Base-by-base conservation (phyloP, 2,113 vertebrate species). In the Ammodytes dubius region DNA sequence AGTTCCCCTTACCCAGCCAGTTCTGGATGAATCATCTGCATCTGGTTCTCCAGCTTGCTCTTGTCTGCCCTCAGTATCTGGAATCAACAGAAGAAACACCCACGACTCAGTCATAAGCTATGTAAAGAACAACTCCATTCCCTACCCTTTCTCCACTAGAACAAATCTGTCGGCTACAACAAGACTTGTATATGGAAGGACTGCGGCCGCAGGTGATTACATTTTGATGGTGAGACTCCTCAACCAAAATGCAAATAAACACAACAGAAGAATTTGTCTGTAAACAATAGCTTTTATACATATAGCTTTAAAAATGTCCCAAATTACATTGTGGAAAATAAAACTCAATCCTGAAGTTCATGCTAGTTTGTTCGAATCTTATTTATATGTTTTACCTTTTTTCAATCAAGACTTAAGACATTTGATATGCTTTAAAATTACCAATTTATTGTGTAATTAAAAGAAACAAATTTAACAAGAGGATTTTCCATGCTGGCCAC, bases 11-110 rank as follows among this genome's bases (percentile, higher is more conserved):
- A 98, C 97, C 85, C 85, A 1, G 95, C 85, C 47, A 98, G 81
- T 39, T 97, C 96, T 10, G 97, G 97, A 47, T 97, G 95, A 81
- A 97, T 89, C 82, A 95, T 92, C 83, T 96, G 95, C 79, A 98
- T 81, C 70, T 95, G 95, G 68, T 77, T 94, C 89, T 96, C 93
- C 77, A 99, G 86, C 59, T 96, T 95, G 11, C 45, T 95, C 88
- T 98, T 99, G 71, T 98, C 96, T 7, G 89, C 92, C 64, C 96
- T 94, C 79, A 96, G 85, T 71, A 95, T 72, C 95, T 96, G 71
- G 37, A 87, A 77, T 39, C 19, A 67, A 83, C 67, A 78, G 60
- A 47, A 83, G 45, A 72, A 47, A 63, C 68, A 35, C 17, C 14
- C 47, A 46, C 67, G 78, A 84, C 57, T 77, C 79, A 76, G 40